These are phyloP conservation scores for Drosophila repleta DNA, from an alignment of 1,140 invertebrate species.

Conservation along the genomic window DNA sequence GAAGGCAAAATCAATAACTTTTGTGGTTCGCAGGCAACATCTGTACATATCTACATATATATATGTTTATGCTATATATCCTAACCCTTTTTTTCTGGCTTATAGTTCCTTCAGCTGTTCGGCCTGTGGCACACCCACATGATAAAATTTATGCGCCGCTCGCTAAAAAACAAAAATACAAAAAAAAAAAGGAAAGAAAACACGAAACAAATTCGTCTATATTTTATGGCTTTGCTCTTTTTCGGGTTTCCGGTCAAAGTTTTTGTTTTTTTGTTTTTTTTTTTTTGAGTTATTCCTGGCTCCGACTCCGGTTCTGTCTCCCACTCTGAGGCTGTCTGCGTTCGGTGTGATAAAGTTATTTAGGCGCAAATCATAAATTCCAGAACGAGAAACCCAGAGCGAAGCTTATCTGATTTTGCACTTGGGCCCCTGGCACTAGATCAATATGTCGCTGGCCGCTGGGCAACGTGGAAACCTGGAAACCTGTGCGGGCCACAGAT, in stretches of 20 bases:
- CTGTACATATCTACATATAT: background rate
- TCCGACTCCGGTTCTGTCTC: constrained; percentile 12
- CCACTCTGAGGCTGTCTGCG: background rate
- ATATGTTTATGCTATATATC: background rate
- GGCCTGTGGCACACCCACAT: constrained; percentile 33
- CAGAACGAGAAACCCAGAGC: constrained; percentile 52
- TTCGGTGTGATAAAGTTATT: constrained; percentile 77
- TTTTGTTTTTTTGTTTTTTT: background rate
- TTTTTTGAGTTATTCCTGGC: constrained; percentile 20
- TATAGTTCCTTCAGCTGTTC: constrained; percentile 13
- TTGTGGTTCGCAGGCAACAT: no score
- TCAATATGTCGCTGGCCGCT: constrained; percentile 53
- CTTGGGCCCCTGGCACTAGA: constrained; percentile 72
- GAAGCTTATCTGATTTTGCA: constrained; percentile 80
- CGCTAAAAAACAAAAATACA: constrained; percentile 20
- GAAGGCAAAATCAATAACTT: no score
- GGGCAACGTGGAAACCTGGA: constrained; percentile 29
- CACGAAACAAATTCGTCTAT: constrained; percentile 38
- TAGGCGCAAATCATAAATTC: constrained; percentile 82
- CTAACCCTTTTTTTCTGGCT: constrained; percentile 26
- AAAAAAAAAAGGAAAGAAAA: background rate
- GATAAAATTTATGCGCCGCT: constrained; percentile 45
- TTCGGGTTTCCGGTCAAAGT: constrained; percentile 45
- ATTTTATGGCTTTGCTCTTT: constrained; percentile 47
- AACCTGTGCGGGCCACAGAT: constrained; percentile 54